Conservation (phyloP, 1,140 invertebrate genomes). For the Elymnias hypermnestra region DNA sequence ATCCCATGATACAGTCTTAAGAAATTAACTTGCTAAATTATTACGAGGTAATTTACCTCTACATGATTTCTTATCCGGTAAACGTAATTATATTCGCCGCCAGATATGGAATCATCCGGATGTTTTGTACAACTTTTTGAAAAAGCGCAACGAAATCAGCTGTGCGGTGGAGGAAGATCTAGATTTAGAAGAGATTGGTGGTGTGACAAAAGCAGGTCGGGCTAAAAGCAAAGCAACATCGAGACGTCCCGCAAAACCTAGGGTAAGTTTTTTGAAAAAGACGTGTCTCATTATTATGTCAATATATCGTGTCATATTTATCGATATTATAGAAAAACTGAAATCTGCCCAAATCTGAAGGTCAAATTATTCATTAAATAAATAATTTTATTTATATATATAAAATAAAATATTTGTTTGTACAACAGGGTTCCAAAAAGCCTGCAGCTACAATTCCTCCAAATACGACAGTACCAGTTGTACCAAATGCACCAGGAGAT, state of each 20-base stretch:
- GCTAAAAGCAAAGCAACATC: constrained; percentile 35
- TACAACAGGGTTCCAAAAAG: constrained; percentile 69
- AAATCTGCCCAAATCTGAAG: too few species aligned
- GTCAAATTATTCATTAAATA: background rate
- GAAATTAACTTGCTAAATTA: too few species aligned
- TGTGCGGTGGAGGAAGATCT: constrained; percentile 92
- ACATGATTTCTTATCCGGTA: too few species aligned
- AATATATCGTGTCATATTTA: too few species aligned
- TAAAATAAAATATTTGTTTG: background rate
- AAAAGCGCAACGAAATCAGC: constrained; percentile 87
- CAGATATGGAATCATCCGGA: constrained; percentile 99
- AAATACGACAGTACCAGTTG: constrained; percentile 64
- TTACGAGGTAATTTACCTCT: too few species aligned
- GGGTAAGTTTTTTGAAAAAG: constrained; percentile 31
- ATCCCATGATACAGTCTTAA: too few species aligned
- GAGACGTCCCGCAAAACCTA: constrained; percentile 37
- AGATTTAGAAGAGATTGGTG: constrained; percentile 82
- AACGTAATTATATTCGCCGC: too few species aligned
- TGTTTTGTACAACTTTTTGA: constrained; percentile 93
- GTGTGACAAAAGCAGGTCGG: constrained; percentile 60
- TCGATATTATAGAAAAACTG: too few species aligned
- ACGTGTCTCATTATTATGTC: too few species aligned
- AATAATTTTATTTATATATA: constrained; percentile 8
- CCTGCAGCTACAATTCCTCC: constrained; percentile 83
- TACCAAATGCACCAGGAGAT: constrained; percentile 27